Evolutionary conservation across 1,140 invertebrate genomes (phyloP), one percentile per base, ranked within the genome.

Genomic region (Musca domestica): DNA sequence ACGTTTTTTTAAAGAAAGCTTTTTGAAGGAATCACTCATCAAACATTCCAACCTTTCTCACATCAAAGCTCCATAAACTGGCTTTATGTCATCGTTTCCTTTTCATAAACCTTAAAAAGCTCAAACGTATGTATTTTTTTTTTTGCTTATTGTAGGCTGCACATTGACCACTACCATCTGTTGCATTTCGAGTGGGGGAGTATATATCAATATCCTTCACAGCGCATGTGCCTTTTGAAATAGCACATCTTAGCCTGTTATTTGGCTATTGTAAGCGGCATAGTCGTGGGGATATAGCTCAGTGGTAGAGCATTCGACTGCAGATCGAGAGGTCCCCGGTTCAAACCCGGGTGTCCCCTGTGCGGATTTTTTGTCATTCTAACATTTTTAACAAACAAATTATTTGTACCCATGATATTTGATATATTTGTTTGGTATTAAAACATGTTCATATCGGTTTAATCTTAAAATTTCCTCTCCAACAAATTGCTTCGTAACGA

Each of bases 251-350:
- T 20, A 17, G 20, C 10, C 41, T 61, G 7, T 61, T 61, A 41
- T 61, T 19, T 12, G 27, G 14, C 3, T 34, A 20, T 34, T 68
- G 12, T 22, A 14, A 34, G 30, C 10, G 6, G 0, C 17, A 10
- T 3, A 0, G 41, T 23, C 1, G 46, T 49, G 89, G 88, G 89
- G 89, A 87, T 90, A 91, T 92, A 91, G 91, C 91, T 92, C 90
- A 92, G 91, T 91, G 90, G 91, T 91, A 92, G 90, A 92, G 90
- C 91, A 91, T 92, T 92, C 90, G 90, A 91, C 90, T 92, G 89
- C 90, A 91, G 90, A 93, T 92, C 91, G 91, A 92, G 88, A 92
- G 91, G 91, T 92, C 91, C 90, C 90, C 87, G 91, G 91, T 93
- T 93, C 92, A 92, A 94, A 90, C 90, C 91, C 91, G 91, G 90